Evolutionary conservation across 1,140 invertebrate genomes (phyloP), one percentile per base, ranked within the genome.

Genomic region (Drosophila ambigua): DNA sequence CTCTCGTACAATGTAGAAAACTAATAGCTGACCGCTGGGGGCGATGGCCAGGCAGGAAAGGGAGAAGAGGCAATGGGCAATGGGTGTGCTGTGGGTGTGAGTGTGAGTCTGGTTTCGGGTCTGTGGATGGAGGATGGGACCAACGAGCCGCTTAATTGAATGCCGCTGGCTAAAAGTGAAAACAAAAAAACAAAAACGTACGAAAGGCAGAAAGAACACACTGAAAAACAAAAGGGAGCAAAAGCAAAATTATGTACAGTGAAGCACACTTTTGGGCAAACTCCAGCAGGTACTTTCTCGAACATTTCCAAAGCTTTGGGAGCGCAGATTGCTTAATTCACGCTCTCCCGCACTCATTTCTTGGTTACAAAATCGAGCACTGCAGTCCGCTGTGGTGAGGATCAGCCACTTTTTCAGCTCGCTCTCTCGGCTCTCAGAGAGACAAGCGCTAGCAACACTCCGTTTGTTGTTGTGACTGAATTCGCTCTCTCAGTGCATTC

Each of bases 101-200:
- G 13, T 51, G 31, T 13, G 11, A 39, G 35, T 39, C 35, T 39
- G 35, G 3, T 39, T 39, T 39, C 11, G 35, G 11, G 4, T 39
- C 4, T 39, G 11, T 4, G 35, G 4, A 11, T 15, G n/a, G 50
- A 3, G 58, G 2, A 4, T 23, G 60, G 35, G 61, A 20, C 51
- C 75, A 81, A 67, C 79, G 83, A 69, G 66, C 79, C 83, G 66
- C 80, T 82, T 87, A 87, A 87, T 87, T 82, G 82, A 85, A 85
- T 82, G 82, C 82, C 82, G 26, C 54, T 46, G 78, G 82, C 74
- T 26, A 13, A 61, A 44, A 53, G 41, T 58, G 23, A 46, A 45
- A 43, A 50, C 46, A 48, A 46, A 61, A 58, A 54, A 16, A n/a
- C n/a, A n/a, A 16, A 53, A 20, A 20, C 20, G 23, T 20, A 24